Conservation (phyloP, 2,888 invertebrate species). For the Agrochola macilenta region DNA sequence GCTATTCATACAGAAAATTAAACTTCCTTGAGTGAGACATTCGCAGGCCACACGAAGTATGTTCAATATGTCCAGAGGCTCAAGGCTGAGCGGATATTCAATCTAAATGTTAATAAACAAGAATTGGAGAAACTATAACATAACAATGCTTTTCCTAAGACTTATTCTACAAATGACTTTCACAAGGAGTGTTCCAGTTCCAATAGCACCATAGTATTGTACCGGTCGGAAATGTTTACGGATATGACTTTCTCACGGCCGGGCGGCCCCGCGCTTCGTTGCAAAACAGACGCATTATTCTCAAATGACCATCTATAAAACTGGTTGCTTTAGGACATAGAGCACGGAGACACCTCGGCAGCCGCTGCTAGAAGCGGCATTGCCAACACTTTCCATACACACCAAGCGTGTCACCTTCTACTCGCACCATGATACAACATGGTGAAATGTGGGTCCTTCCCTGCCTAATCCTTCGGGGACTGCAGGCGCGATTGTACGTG, state of each 20-base stretch:
- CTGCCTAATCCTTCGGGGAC: too few species aligned
- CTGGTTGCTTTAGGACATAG: not conserved
- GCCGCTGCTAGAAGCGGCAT: not conserved
- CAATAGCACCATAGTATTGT: conserved; percentile 2
- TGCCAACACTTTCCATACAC: not conserved
- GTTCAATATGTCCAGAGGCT: not conserved
- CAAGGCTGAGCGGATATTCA: not conserved
- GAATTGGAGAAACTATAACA: not conserved
- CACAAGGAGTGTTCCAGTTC: not conserved
- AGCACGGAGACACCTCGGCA: not conserved
- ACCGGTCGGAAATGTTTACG: conserved; percentile 19
- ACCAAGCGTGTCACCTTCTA: not conserved
- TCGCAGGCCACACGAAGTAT: not conserved
- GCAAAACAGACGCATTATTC: conserved; percentile 15
- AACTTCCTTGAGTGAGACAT: not conserved
- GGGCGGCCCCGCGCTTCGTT: not conserved
- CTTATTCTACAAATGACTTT: not conserved
- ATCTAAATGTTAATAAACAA: not conserved
- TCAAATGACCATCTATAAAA: conserved; percentile 3
- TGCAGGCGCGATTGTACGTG: too few species aligned
- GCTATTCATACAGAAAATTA: not conserved
- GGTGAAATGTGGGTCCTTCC: not conserved
- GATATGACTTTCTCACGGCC: conserved; percentile 14
- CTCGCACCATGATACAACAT: not conserved
- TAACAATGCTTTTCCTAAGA: not conserved